A percentile compares a stretch with the other conserved stretches of the same genome.
Conservation (phyloP, 2,888 invertebrate species). For the Thymelicus acteon region DNA sequence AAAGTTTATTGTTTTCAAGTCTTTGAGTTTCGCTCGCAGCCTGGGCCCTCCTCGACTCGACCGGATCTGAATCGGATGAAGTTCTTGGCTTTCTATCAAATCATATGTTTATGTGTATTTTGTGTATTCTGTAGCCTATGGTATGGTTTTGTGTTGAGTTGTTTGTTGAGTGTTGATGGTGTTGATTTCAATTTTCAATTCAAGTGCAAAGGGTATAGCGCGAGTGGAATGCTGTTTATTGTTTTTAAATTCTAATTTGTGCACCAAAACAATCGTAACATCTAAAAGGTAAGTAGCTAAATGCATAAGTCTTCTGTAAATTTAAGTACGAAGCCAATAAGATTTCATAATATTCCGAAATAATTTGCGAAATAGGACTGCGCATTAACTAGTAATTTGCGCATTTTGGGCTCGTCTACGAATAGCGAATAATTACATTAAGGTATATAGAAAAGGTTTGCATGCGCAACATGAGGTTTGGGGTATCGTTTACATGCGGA, state of each 20-base stretch:
- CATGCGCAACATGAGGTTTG: conserved; percentile 51
- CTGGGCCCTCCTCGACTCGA: neutral
- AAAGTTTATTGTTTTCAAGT: conserved; percentile 30
- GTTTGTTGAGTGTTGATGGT: conserved; percentile 74
- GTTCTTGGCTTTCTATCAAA: too few relatives aligned
- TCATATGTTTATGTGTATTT: conserved; percentile 82
- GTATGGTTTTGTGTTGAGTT: conserved; percentile 78
- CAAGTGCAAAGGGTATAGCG: conserved; percentile 54
- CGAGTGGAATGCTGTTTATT: conserved; percentile 81
- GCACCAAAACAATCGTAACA: conserved; percentile 60
- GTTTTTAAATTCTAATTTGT: conserved; percentile 74
- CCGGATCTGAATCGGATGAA: too few relatives aligned
- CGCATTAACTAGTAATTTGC: conserved; percentile 61
- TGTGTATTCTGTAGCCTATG: conserved; percentile 76
- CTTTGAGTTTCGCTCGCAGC: conserved; percentile 24
- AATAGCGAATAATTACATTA: conserved; percentile 44
- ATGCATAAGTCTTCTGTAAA: conserved; percentile 43
- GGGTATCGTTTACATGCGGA: conserved; percentile 80
- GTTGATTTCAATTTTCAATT: conserved; percentile 58
- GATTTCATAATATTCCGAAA: conserved; percentile 36
- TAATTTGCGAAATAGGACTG: conserved; percentile 51
- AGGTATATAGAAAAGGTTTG: conserved; percentile 46
- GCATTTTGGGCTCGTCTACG: conserved; percentile 64
- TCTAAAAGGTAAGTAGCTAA: conserved; percentile 72
- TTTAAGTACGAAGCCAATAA: conserved; percentile 24